Conservation (phyloP, 2,888 invertebrate species). For the Choreutis nemorana region DNA sequence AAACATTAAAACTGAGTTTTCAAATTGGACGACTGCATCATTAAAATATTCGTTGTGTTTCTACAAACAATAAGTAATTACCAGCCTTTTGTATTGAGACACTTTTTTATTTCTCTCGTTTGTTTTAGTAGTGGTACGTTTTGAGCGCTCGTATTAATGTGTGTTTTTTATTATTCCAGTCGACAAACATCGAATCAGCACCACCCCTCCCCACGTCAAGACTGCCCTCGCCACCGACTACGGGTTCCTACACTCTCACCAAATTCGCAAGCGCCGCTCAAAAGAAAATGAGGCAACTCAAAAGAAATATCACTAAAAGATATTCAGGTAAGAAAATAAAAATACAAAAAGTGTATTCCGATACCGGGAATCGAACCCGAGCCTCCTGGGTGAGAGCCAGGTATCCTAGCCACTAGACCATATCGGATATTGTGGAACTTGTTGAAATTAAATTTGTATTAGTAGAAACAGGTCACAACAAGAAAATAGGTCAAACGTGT, state of each 20-base stretch:
- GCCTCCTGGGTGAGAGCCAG: constrained; percentile 69
- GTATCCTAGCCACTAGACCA: constrained; percentile 71
- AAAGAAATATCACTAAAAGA: constrained; percentile 71
- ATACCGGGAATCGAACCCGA: constrained; percentile 72
- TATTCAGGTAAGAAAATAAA: constrained; percentile 36
- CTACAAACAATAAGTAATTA: no score
- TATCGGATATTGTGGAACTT: constrained; percentile 60
- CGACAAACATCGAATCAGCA: constrained; percentile 22
- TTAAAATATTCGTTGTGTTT: no score
- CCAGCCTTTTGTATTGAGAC: no score
- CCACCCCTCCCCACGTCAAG: constrained; percentile 39
- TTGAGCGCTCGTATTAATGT: no score
- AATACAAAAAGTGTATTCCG: constrained; percentile 43
- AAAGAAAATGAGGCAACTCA: constrained; percentile 70
- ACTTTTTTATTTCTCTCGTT: no score
- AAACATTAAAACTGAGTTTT: no score
- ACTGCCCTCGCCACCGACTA: constrained; percentile 69
- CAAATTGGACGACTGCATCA: no score
- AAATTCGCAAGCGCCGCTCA: constrained; percentile 70
- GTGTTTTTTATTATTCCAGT: constrained; percentile 11
- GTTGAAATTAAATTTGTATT: no score
- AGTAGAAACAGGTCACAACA: no score
- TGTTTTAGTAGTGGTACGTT: no score
- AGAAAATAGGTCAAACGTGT: no score
- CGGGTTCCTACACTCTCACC: constrained; percentile 71